phyloP scores from a whole-genome alignment of 2,113 vertebrate species.

The Nerophis lumbriciformis region DNA sequence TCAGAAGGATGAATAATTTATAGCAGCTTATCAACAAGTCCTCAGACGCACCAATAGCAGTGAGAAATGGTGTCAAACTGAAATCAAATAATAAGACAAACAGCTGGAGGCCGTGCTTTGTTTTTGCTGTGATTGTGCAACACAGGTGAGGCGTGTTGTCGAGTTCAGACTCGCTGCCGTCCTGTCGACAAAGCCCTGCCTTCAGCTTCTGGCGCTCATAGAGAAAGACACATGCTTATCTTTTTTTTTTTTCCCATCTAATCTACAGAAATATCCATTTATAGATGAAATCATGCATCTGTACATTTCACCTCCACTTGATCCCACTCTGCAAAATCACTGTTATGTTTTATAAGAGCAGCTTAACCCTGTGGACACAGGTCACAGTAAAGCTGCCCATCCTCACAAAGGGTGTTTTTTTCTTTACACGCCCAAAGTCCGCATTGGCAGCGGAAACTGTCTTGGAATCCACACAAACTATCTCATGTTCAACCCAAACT shows the following conservation, averaged over 20 bases:
- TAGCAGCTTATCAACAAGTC: too few species aligned
- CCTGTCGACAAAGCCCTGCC: slow-evolving; percentile 40
- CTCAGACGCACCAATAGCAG: too few species aligned
- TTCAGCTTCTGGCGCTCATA: slow-evolving; percentile 20
- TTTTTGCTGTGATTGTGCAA: slow-evolving; percentile 38
- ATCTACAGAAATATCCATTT: slow-evolving; percentile 20
- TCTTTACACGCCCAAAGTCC: too few species aligned
- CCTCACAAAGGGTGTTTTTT: too few species aligned
- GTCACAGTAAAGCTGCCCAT: slow-evolving; percentile 13
- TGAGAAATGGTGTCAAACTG: too few species aligned
- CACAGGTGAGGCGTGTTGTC: slow-evolving; percentile 48
- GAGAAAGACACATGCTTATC: slow-evolving; percentile 16
- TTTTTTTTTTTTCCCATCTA: too few species aligned
- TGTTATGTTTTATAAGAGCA: slow-evolving; percentile 30
- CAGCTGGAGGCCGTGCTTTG: too few species aligned
- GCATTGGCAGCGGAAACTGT: too few species aligned
- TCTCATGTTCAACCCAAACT: too few species aligned
- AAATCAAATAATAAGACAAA: too few species aligned
- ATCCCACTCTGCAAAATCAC: slow-evolving; percentile 28
- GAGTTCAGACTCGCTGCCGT: slow-evolving; percentile 51
- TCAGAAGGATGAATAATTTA: too few species aligned
- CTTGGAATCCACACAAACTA: too few species aligned
- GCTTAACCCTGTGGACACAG: slow-evolving; percentile 15
- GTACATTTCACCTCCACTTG: slow-evolving; percentile 8
- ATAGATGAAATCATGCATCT: slow-evolving; percentile 11